These are phyloP conservation scores for Phania funesta DNA, from an alignment of 2,888 invertebrate species.

Conservation along the genomic window DNA sequence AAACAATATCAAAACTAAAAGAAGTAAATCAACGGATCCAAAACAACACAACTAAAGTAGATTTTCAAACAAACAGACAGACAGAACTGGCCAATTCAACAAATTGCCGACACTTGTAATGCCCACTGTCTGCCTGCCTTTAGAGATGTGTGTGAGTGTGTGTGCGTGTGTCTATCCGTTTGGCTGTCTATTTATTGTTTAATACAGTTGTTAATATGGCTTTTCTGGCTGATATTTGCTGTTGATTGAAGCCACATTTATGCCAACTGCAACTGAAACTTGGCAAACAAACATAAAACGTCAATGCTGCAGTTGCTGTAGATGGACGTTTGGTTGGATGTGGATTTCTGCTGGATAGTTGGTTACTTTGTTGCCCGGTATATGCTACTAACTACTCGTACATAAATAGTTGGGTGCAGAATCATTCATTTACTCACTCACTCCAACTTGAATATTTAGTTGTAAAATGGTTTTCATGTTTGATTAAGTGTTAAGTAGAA, in stretches of 20 bases:
- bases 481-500: constrained; percentile 61
- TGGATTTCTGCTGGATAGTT: neutral
- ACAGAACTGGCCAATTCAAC: constrained; percentile 44
- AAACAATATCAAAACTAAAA: constrained; percentile 6
- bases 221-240: constrained; percentile 54
- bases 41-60: neutral
- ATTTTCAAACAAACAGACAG: constrained; percentile 1
- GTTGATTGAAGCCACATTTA: constrained; percentile 67
- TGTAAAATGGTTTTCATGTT: constrained; percentile 52
- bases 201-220: constrained; percentile 58
- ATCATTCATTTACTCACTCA: constrained; percentile 33
- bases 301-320: constrained; percentile 34
- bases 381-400: too few species aligned
- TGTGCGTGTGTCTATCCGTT: neutral
- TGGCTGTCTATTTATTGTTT: constrained; percentile 43
- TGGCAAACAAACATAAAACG: constrained; percentile 51
- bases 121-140: constrained; percentile 25
- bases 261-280: constrained; percentile 67
- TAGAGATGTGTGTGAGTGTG: neutral
- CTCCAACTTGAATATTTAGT: constrained; percentile 19
- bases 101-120: constrained; percentile 58
- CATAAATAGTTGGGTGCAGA: constrained; percentile 43
- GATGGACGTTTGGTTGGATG: constrained; percentile 1
- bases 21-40: constrained; percentile 9
- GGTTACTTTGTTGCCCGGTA: constrained; percentile 2